Evolutionary conservation across 2,113 vertebrate species (phyloP).

Genomic region (Eretmochelys imbricata): DNA sequence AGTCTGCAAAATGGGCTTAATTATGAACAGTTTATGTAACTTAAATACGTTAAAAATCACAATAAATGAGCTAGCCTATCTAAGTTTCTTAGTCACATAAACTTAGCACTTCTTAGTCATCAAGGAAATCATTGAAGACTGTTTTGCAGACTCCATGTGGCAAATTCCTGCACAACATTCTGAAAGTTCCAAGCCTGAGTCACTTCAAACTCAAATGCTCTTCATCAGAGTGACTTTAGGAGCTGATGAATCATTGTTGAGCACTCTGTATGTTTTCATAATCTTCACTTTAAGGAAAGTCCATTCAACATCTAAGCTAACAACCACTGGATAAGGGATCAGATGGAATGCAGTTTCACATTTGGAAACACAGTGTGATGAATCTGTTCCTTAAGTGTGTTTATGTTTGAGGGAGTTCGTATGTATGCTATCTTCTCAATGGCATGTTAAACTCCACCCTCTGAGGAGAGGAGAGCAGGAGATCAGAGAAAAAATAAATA

Average conservation of each 20-base stretch:
- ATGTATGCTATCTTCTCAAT: slow-evolving; percentile 32
- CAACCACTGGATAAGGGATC: slow-evolving; percentile 54
- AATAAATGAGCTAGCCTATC: background rate
- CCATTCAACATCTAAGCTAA: slow-evolving; percentile 45
- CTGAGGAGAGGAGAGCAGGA: slow-evolving; percentile 1
- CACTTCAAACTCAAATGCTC: background rate
- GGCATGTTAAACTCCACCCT: slow-evolving; percentile 57
- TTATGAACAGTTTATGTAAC: background rate
- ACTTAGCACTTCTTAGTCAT: background rate
- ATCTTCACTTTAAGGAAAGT: slow-evolving; percentile 46
- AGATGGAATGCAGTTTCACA: slow-evolving; percentile 50
- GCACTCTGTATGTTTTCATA: slow-evolving; percentile 29
- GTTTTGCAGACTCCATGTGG: background rate
- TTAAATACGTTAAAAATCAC: background rate
- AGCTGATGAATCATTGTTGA: background rate
- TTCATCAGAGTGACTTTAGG: background rate
- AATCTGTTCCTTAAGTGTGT: slow-evolving; percentile 53
- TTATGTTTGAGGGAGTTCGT: slow-evolving; percentile 59
- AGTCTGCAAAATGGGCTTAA: background rate
- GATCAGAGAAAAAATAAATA: background rate
- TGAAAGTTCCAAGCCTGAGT: slow-evolving; percentile 35
- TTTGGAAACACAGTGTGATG: slow-evolving; percentile 39
- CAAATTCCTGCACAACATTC: slow-evolving; percentile 37
- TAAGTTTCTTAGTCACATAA: background rate
- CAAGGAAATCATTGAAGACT: slow-evolving; percentile 7